phyloP scores from a whole-genome alignment of 2,113 vertebrate genomes.

The Gymnarchus niloticus region DNA sequence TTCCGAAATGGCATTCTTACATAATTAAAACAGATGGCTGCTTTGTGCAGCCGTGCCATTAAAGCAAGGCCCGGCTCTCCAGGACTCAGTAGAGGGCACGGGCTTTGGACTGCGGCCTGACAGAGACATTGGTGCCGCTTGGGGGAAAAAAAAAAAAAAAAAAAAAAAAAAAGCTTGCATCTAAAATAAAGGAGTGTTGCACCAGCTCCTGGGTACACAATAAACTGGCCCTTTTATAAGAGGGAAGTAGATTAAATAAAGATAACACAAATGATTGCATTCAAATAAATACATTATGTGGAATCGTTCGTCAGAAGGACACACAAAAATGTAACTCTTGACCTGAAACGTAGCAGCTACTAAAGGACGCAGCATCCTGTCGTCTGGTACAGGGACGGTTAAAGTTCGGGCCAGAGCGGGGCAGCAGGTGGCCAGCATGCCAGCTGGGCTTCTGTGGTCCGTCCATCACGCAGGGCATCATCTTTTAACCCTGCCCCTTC shows the following conservation, averaged over 20 bases:
- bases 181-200: background rate
- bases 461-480: background rate
- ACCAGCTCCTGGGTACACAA: background rate
- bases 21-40: constrained; percentile 54
- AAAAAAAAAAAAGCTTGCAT: background rate
- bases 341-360: background rate
- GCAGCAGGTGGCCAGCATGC: too few species aligned
- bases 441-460: background rate
- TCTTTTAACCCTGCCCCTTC: background rate
- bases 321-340: background rate
- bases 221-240: background rate
- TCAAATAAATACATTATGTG: too few species aligned
- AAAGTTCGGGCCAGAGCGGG: background rate
- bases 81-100: background rate
- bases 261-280: too few species aligned
- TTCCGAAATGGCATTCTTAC: constrained; percentile 36
- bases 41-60: constrained; percentile 52
- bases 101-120: background rate
- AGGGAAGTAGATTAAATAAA: background rate
- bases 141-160: background rate
- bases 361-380: too few species aligned
- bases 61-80: constrained; percentile 37
- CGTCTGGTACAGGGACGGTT: background rate
- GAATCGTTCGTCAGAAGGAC: background rate
- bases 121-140: background rate